Conservation (phyloP, 2,113 vertebrate genomes). For the Rhinopomastus cyanomelas region DNA sequence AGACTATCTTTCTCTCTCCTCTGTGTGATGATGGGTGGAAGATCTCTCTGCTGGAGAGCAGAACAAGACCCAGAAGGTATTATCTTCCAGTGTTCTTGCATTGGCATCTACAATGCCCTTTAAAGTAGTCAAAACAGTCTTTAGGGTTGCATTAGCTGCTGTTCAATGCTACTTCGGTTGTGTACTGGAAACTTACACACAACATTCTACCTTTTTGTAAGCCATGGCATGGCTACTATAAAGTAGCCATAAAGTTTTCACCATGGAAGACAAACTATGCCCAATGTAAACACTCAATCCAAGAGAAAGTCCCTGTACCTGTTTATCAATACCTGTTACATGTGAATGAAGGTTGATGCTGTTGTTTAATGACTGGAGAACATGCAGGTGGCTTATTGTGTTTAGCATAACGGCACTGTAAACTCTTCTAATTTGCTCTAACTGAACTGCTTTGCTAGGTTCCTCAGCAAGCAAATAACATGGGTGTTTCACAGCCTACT, state of each 20-base stretch:
- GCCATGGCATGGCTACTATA: not conserved
- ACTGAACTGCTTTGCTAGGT: not conserved
- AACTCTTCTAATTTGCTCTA: not conserved
- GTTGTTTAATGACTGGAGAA: not conserved
- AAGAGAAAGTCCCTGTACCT: not conserved
- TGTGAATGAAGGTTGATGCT: not conserved
- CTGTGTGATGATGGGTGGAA: not conserved
- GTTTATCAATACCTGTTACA: not conserved
- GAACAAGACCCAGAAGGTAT: not conserved
- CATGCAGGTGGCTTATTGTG: not conserved
- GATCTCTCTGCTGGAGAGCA: not conserved
- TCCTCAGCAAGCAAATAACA: not conserved
- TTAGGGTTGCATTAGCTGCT: not conserved
- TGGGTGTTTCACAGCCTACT: not conserved
- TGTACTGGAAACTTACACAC: not conserved
- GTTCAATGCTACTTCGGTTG: not conserved
- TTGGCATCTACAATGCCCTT: not conserved
- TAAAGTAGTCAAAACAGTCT: not conserved
- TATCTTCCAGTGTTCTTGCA: not conserved
- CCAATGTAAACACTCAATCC: constrained; percentile 2
- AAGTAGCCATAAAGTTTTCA: not conserved
- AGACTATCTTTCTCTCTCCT: not conserved
- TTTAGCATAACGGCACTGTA: not conserved
- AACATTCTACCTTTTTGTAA: not conserved
- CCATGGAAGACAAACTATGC: constrained; percentile 16